phyloP scores from a whole-genome alignment of 1,140 invertebrate species.

The Brachionus paranguensis region DNA sequence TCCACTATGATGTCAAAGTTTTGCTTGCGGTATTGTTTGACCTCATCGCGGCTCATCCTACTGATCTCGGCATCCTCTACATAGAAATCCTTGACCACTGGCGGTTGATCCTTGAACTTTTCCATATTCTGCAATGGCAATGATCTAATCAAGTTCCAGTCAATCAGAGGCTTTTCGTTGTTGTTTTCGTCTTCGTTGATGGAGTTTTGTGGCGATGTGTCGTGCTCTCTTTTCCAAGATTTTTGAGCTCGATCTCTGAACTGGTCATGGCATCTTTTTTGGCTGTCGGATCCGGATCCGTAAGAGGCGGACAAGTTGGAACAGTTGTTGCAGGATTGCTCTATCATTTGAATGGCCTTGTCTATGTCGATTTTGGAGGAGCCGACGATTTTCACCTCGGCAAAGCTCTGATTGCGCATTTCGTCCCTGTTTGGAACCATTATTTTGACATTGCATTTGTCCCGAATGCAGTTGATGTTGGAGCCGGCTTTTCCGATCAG shows the following conservation, averaged over 20 bases:
- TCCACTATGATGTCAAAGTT: slow-evolving; percentile 34
- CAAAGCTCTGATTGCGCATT: neutral
- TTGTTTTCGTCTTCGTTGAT: neutral
- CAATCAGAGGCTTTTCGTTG: slow-evolving; percentile 14
- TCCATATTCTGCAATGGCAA: slow-evolving; percentile 18
- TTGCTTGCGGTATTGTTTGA: slow-evolving; percentile 17
- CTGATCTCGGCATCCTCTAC: neutral
- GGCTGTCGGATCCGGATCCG: neutral
- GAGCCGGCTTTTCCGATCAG: slow-evolving; percentile 29
- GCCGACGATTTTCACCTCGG: neutral
- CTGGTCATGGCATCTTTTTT: neutral
- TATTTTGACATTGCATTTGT: slow-evolving; percentile 36
- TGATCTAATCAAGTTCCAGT: slow-evolving; percentile 30
- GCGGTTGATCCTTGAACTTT: slow-evolving; percentile 30
- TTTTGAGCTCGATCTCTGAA: neutral
- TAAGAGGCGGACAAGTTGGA: neutral
- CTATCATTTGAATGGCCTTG: neutral
- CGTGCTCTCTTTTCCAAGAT: neutral
- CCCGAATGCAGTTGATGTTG: neutral
- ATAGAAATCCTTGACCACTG: slow-evolving; percentile 35
- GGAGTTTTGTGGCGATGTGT: neutral
- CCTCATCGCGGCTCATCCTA: slow-evolving; percentile 12
- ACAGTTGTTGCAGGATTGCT: neutral
- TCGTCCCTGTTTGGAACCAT: slow-evolving; percentile 2
- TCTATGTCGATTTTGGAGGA: slow-evolving; percentile 11